Base-by-base conservation (phyloP, 2,888 invertebrate genomes). In the Mimachlamys varia region DNA sequence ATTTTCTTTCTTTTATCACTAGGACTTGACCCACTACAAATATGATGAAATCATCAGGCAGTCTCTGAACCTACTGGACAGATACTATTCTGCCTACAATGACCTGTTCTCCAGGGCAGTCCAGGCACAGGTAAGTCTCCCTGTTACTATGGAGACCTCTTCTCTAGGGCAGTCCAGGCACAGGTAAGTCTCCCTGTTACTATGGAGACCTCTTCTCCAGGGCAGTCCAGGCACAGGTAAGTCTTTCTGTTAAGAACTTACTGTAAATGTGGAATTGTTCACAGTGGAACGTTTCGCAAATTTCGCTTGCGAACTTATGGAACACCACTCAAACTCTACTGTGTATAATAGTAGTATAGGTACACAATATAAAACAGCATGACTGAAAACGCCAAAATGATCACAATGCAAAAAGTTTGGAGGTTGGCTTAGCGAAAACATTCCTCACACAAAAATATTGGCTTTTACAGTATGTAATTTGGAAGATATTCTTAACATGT, bases 211-310 rank as follows among this genome's bases (percentile, higher is more conserved):
- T 96, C 37, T 96, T 96, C 92, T 92, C 91, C 33, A 91, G 94
- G 49, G 94, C 95, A 4, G 93, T 95, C 33, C 94, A 94, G 88
- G 95, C 95, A 38, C 96, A 96, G 94, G 95, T 95, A 91, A 88
- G 87, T 1, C 7, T 22, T 55, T 13, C 19, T 55, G 19, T 50
- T 50, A 50, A n/a, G n/a, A n/a, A n/a, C n/a, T n/a, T n/a, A n/a
- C n/a, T n/a, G n/a, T n/a, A n/a, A n/a, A n/a, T n/a, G n/a, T n/a
- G n/a, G n/a, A n/a, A n/a, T n/a, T n/a, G n/a, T n/a, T n/a, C n/a
- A n/a, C n/a, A n/a, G n/a, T n/a, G n/a, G n/a, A n/a, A n/a, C n/a
- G n/a, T n/a, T n/a, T n/a, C n/a, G n/a, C n/a, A n/a, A n/a, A n/a
- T n/a, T n/a, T n/a, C n/a, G n/a, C n/a, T n/a, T n/a, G n/a, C n/a